Evolutionary conservation across 2,797 vertebrate species (phyloP), one percentile per base, ranked within the genome.

Genomic region (Glossophaga mutica): DNA sequence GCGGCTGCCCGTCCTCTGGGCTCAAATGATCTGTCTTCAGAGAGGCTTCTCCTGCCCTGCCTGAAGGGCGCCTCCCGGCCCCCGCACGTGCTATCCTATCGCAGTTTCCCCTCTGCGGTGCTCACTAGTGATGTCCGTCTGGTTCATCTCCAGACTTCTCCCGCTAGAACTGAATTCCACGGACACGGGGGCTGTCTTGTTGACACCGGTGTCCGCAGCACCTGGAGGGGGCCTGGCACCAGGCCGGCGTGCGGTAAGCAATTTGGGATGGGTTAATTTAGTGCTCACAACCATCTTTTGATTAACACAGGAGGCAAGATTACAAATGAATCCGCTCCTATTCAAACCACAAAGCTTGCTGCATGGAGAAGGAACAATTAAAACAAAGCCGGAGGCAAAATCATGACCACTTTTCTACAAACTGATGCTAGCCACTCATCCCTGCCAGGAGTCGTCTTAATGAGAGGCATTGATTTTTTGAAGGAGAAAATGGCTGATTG

Each of bases 381-480:
- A 97, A 97, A 96, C 93, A 91, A 96, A 96, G 91, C 95, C 94
- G 67, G 95, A 96, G 87, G 87, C 57, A 94, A 95, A 98, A 97
- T 96, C 97, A 95, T 93, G 96, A 94, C 95, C 97, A 95, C 71
- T 97, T 97, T 96, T 83, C 97, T 90, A n/a, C 79, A 91, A 70
- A 96, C 67, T 79, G 91, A 95, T 18, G 71, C 50, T 93, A 93
- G 86, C 70, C 55, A 95, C 92, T 97, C 81, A 94, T 85, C 81
- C 79, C 95, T 98, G 96, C 91, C 95, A 98, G 83, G 85, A 96
- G 89, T 88, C 87, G 96, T 97, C 94, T 96, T 96, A 97, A 97
- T 90, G 94, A 98, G 94, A 96, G 79, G 91, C 95, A 97, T 96
- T 97, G 96, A 96, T 95, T 98, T 93, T 97, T 93, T 96, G 97